Percentiles rank a stretch among this genome's conserved stretches.
Evolutionary conservation across 2,797 vertebrate species (phyloP).

Genomic region (Spinus olivaceus): DNA sequence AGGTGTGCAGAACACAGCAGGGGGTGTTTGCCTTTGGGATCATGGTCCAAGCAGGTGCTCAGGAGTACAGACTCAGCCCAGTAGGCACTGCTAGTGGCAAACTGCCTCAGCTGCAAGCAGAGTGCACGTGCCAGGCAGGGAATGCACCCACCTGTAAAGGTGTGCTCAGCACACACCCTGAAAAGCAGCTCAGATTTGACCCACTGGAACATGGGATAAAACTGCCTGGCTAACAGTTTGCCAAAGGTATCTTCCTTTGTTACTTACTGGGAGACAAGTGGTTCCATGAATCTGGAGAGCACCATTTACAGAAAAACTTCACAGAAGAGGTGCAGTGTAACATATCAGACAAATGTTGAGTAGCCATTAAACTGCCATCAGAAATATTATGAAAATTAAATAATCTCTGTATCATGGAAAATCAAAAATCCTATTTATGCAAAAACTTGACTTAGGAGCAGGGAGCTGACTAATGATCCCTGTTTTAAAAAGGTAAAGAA

Average conservation of each 20-base stretch:
- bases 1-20: not conserved
- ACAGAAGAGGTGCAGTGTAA: not conserved
- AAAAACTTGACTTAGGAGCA: not conserved
- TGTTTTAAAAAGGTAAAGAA: not conserved
- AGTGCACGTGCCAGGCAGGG: rapidly evolving
- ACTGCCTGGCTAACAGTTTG: not conserved
- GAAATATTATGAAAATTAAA: not conserved
- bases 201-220: not conserved
- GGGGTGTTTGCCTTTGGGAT: not conserved
- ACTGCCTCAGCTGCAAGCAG: not conserved
- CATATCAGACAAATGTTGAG: not conserved
- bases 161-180: rapidly evolving
- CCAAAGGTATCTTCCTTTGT: not conserved
- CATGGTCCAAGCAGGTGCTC: rapidly evolving
- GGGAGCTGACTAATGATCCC: not conserved
- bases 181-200: not conserved
- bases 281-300: not conserved
- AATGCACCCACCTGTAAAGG: not conserved
- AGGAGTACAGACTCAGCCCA: rapidly evolving
- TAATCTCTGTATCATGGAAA: not conserved
- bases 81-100: not conserved
- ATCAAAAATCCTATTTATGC: not conserved
- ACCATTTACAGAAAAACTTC: not conserved
- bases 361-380: not conserved
- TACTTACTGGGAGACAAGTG: not conserved